phyloP scores from a whole-genome alignment of 2,797 vertebrate species.

The Brotula barbata region DNA sequence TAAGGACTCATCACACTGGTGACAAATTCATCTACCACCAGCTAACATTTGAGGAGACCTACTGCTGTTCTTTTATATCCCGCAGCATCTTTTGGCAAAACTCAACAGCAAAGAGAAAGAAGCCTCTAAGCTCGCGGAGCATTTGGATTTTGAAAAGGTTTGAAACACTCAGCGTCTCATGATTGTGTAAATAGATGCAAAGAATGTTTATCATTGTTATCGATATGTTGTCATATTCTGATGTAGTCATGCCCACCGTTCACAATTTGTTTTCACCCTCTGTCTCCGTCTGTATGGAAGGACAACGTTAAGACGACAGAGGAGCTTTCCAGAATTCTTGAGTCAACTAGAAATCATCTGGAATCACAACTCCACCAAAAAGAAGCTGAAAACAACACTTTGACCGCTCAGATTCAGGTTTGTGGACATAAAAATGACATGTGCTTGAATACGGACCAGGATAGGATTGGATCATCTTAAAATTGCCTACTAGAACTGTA shows the following conservation, averaged over 20 bases:
- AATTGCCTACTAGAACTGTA: too few relatives aligned
- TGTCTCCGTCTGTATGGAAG: conserved; percentile 56
- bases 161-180: background rate
- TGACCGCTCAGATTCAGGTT: conserved; percentile 83
- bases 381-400: conserved; percentile 81
- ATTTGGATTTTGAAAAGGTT: conserved; percentile 89
- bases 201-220: background rate
- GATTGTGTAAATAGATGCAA: too few relatives aligned
- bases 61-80: conserved; percentile 11
- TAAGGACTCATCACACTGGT: background rate
- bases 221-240: background rate
- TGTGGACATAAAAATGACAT: background rate
- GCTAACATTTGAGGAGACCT: background rate
- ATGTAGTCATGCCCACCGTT: background rate
- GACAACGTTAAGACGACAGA: conserved; percentile 78
- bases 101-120: conserved; percentile 85
- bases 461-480: too few relatives aligned
- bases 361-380: conserved; percentile 82
- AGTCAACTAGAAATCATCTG: conserved; percentile 79
- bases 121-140: conserved; percentile 76
- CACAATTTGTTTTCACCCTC: background rate
- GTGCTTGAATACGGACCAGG: too few relatives aligned
- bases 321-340: conserved; percentile 84
- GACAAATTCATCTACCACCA: background rate
- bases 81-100: conserved; percentile 81